phyloP scores from a whole-genome alignment of 2,797 vertebrate genomes.

The Macropodus opercularis region DNA sequence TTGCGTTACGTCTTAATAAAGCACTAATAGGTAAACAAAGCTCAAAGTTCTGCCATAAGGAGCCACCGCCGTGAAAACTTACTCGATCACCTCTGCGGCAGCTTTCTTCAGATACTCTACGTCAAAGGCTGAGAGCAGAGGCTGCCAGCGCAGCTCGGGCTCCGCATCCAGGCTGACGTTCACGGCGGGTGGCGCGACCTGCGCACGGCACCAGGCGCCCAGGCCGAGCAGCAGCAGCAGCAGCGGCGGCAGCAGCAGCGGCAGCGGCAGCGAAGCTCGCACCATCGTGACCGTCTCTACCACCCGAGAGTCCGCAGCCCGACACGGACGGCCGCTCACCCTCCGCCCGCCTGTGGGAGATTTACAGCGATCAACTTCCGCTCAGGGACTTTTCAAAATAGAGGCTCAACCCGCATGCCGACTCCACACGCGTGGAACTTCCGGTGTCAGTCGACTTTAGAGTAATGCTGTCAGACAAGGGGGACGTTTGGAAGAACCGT shows the following conservation, averaged over 20 bases:
- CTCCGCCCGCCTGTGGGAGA: no score
- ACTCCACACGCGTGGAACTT: no score
- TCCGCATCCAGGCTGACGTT: conserved; percentile 75
- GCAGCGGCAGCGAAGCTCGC: neutral
- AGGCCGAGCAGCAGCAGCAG: conserved; percentile 34
- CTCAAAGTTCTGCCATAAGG: no score
- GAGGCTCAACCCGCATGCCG: no score
- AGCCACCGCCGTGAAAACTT: conserved; percentile 49
- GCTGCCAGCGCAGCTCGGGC: conserved; percentile 70
- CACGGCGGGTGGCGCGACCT: conserved; percentile 64
- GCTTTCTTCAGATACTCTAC: conserved; percentile 65
- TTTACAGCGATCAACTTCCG: no score
- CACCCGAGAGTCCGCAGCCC: neutral
- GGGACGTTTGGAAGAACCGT: no score
- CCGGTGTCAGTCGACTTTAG: no score
- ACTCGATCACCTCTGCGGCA: conserved; percentile 78
- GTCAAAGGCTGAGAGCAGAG: conserved; percentile 65
- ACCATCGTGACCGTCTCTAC: neutral
- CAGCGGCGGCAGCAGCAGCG: neutral
- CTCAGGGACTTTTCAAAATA: conserved; percentile 13
- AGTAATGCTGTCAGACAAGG: no score
- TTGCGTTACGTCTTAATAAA: no score
- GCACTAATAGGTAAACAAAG: no score
- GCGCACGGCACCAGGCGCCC: conserved; percentile 17
- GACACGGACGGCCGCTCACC: no score